These are phyloP conservation scores for Phalanger gymnotis DNA, from an alignment of 2,797 vertebrate genomes.

Conservation along the genomic window DNA sequence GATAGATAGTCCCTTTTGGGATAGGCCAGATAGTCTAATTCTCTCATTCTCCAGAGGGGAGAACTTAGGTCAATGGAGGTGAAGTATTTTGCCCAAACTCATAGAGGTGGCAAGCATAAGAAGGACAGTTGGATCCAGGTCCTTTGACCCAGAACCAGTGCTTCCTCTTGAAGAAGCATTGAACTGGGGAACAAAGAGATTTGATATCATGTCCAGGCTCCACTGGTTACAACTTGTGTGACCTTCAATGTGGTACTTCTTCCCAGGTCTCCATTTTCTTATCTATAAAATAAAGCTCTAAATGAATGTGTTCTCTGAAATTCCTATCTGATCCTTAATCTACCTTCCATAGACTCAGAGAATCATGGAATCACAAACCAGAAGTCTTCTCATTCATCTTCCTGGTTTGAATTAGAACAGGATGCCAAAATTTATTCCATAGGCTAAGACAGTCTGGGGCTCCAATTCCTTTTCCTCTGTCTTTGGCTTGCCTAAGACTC, in stretches of 20 bases:
- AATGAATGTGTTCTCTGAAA: neutral
- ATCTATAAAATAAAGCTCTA: neutral
- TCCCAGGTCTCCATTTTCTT: neutral
- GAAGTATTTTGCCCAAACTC: neutral
- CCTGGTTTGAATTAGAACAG: neutral
- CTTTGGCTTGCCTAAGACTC: neutral
- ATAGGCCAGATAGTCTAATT: neutral
- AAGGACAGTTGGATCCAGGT: neutral
- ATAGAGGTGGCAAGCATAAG: neutral
- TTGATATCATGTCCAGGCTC: neutral
- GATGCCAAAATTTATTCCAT: neutral
- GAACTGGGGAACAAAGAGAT: neutral
- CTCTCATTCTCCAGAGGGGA: neutral
- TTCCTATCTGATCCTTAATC: neutral
- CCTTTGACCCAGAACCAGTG: neutral
- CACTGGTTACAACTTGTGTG: neutral
- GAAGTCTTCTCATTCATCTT: neutral
- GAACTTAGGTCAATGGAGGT: conserved; percentile 16
- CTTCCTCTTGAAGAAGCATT: neutral
- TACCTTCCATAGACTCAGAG: neutral
- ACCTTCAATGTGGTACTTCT: neutral
- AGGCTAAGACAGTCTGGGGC: neutral
- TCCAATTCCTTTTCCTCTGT: neutral
- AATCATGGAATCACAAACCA: neutral
- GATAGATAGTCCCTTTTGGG: neutral